Evolutionary conservation across 2,888 invertebrate genomes (phyloP).

Genomic region (Gastrophysa polygoni): DNA sequence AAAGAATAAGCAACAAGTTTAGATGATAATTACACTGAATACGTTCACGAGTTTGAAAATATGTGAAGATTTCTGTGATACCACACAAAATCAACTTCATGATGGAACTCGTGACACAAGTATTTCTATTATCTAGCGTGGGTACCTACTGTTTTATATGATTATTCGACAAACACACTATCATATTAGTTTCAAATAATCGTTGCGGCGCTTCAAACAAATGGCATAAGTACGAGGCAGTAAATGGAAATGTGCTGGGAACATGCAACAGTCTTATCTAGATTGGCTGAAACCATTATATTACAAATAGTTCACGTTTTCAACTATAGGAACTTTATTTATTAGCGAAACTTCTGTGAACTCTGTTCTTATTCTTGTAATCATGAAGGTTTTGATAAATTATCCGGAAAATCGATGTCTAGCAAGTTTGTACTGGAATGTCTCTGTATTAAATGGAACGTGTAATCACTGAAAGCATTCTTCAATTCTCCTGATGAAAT

Average conservation of each 20-base stretch:
- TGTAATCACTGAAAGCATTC: neutral
- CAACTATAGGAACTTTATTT: slow-evolving; percentile 19
- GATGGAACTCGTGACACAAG: neutral
- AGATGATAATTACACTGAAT: too few species aligned
- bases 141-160: neutral
- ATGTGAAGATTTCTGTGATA: too few species aligned
- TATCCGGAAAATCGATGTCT: slow-evolving; percentile 1
- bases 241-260: slow-evolving; percentile 12
- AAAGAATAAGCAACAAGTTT: too few species aligned
- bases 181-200: slow-evolving; percentile 14
- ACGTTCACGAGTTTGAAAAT: too few species aligned
- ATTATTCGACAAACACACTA: slow-evolving; percentile 5
- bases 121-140: neutral
- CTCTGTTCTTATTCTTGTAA: slow-evolving; percentile 1
- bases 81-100: neutral
- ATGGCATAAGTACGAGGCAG: slow-evolving; percentile 8
- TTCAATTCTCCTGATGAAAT: too few species aligned
- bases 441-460: neutral
- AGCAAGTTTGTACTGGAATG: neutral
- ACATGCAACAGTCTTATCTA: slow-evolving; percentile 23
- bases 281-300: slow-evolving; percentile 16
- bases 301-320: slow-evolving; percentile 18
- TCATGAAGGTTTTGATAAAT: slow-evolving; percentile 11
- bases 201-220: slow-evolving; percentile 13
- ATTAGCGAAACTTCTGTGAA: slow-evolving; percentile 17